Conservation (phyloP, 35 echinoderm and acorn worm species). For the Ophiothrix spiculata region DNA sequence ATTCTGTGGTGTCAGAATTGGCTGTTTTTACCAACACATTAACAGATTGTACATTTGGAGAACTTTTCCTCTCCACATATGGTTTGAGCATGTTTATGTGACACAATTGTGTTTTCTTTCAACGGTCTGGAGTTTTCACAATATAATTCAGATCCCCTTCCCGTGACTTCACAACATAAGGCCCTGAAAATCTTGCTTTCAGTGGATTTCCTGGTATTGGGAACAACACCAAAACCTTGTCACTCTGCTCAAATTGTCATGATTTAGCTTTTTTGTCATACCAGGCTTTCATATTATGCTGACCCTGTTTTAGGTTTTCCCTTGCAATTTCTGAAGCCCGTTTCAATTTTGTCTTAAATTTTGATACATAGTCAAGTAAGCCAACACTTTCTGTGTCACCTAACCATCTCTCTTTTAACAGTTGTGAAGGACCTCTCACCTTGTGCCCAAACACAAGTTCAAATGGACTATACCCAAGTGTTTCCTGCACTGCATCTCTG, state of each 20-base stretch:
- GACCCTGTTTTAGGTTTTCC: slow-evolving; percentile 33
- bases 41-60: background rate
- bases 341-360: slow-evolving; percentile 46
- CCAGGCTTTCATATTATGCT: slow-evolving; percentile 60
- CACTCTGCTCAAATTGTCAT: slow-evolving; percentile 27
- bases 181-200: slow-evolving; percentile 34
- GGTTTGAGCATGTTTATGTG: slow-evolving; percentile 46
- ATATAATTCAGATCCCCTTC: slow-evolving; percentile 39
- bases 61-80: background rate
- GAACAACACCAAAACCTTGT: slow-evolving; percentile 35
- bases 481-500: slow-evolving; percentile 50
- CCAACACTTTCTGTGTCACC: slow-evolving; percentile 7
- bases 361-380: slow-evolving; percentile 66
- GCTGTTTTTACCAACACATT: background rate
- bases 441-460: slow-evolving; percentile 54
- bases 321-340: slow-evolving; percentile 48
- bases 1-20: background rate
- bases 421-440: slow-evolving; percentile 70
- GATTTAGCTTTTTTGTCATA: slow-evolving; percentile 49
- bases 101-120: slow-evolving; percentile 35
- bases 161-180: slow-evolving; percentile 25
- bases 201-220: slow-evolving; percentile 32
- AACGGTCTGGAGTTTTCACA: slow-evolving; percentile 39
- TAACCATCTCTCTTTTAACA: slow-evolving; percentile 65
- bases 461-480: slow-evolving; percentile 67